Evolutionary conservation across 1,140 invertebrate species (phyloP), one percentile per base, ranked within the genome.

Genomic region (Brachystomella parvula): DNA sequence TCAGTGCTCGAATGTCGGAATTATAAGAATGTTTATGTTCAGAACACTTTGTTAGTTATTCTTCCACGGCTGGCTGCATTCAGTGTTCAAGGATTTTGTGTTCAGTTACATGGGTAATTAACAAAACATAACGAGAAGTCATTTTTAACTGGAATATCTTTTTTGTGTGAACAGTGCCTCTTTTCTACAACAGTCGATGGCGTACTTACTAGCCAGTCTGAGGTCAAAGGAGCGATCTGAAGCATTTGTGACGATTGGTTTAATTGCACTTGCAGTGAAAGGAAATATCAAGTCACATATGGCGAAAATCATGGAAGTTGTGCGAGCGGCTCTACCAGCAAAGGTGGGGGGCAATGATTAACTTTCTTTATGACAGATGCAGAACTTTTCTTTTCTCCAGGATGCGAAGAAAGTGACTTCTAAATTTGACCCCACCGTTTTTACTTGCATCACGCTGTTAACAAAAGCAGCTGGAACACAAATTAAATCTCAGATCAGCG

Each of bases 51-150:
- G 12, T 82, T 98, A 64, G 87, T 87, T 28, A 84, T 98, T 47
- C 80, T 98, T 67, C 96, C 96, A n/a, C 82, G 94, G 62, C 77
- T 98, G n/a, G 94, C 92, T 6, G 92, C 93, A 17, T 96, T 98
- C 72, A 87, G 94, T 76, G 87, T 86, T 63, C 84, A 86, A n/a
- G 83, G 84, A 35, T 97, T 96, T 75, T 78, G 67, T 33, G 35
- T n/a, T 31, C 59, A 49, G n/a, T 26, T 19, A 53, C 62, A 56
- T 3, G 39, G 33, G 44, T 63, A 64, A 53, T 6, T 59, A 44
- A 17, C n/a, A n/a, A n/a, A n/a, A n/a, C n/a, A n/a, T n/a, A n/a
- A n/a, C n/a, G 39, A 12, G 39, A 47, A 47, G 12, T 15, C n/a
- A 47, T 47, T 15, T 15, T 47, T 15, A 47, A n/a, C n/a, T n/a